Percentiles rank a stretch among this genome's conserved stretches.
phyloP scores from a whole-genome alignment of 2,888 invertebrate species.

The Steinernema scapterisci region DNA sequence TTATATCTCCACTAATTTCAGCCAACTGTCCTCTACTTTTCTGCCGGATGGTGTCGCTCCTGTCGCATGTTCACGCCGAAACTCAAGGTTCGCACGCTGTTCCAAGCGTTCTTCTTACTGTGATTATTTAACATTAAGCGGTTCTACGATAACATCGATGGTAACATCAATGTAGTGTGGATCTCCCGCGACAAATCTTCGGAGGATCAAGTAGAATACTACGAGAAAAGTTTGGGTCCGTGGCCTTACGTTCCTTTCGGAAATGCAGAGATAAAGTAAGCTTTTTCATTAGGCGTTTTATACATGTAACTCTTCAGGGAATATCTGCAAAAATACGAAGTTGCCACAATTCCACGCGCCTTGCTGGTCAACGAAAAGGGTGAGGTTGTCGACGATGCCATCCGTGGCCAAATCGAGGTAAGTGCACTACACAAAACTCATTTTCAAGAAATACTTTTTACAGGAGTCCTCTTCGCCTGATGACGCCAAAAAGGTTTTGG shows the following conservation, averaged over 20 bases:
- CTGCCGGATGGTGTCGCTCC: slow-evolving; percentile 61
- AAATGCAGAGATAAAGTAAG: slow-evolving; percentile 52
- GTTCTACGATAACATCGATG: slow-evolving; percentile 54
- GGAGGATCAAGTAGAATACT: slow-evolving; percentile 58
- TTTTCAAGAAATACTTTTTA: neutral
- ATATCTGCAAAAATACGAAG: slow-evolving; percentile 53
- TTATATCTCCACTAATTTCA: slow-evolving; percentile 38
- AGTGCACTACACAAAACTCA: neutral
- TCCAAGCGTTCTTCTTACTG: neutral
- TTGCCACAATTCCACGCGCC: slow-evolving; percentile 53
- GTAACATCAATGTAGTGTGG: slow-evolving; percentile 56
- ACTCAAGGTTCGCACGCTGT: slow-evolving; percentile 51
- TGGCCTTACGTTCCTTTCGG: slow-evolving; percentile 63
- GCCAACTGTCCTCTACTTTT: slow-evolving; percentile 59
- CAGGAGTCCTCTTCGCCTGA: neutral
- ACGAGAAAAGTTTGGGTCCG: slow-evolving; percentile 55
- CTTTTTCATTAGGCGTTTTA: neutral
- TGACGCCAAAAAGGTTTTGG: neutral
- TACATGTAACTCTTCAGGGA: slow-evolving; percentile 43
- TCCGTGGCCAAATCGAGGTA: slow-evolving; percentile 54
- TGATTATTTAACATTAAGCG: slow-evolving; percentile 38
- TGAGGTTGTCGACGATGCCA: slow-evolving; percentile 53
- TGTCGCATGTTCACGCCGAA: slow-evolving; percentile 61
- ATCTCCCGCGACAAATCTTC: slow-evolving; percentile 56
- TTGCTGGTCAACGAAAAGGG: slow-evolving; percentile 53